These are phyloP conservation scores for Escarpia spicata DNA, from an alignment of 2,888 invertebrate species.

Conservation along the genomic window DNA sequence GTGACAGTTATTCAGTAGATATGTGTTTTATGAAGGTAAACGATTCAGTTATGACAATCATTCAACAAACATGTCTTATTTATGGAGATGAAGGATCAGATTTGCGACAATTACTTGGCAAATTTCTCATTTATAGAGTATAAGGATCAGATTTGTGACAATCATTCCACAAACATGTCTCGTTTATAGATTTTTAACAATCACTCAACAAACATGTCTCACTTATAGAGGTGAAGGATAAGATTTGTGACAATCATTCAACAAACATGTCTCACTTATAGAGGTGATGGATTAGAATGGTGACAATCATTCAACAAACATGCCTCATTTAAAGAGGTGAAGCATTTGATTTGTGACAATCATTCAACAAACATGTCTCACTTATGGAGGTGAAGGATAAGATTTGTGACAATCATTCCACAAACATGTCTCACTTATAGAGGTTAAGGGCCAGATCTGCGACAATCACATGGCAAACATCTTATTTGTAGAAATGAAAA, in stretches of 20 bases:
- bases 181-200: too few species aligned
- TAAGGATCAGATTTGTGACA: not conserved
- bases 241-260: not conserved
- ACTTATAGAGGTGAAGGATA: conserved; percentile 7
- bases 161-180: not conserved
- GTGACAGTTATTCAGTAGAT: too few species aligned
- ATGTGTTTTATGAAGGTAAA: too few species aligned
- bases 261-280: not conserved
- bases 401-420: not conserved
- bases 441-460: not conserved
- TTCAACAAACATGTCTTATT: not conserved
- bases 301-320: not conserved
- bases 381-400: not conserved
- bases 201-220: not conserved
- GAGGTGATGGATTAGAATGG: not conserved
- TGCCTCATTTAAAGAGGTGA: not conserved
- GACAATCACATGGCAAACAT: not conserved
- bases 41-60: not conserved
- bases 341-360: too few species aligned
- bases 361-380: too few species aligned
- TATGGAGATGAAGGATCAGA: not conserved
- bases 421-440: not conserved
- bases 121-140: not conserved
- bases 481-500: not conserved
- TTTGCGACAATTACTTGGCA: not conserved